Conservation (phyloP, 2,797 vertebrate genomes). For the Discoglossus pictus region DNA sequence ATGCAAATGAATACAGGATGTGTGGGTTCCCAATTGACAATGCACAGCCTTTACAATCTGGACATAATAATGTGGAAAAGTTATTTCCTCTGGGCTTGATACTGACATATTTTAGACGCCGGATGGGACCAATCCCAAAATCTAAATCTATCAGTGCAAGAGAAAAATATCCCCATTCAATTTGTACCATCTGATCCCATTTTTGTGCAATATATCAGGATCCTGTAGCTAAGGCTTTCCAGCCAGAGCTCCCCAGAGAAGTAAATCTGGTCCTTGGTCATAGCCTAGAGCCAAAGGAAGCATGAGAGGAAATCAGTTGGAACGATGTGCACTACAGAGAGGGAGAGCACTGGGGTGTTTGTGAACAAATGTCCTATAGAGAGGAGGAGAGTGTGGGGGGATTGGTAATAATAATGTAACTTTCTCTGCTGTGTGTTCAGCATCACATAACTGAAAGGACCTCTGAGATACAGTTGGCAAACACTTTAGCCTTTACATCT, state of each 20-base stretch:
- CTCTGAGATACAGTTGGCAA: too few species aligned
- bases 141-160: constrained; percentile 53
- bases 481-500: too few species aligned
- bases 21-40: constrained; percentile 49
- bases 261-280: constrained; percentile 9
- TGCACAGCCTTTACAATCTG: constrained; percentile 57
- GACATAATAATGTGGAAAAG: constrained; percentile 60
- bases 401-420: not conserved
- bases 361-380: not conserved
- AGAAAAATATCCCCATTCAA: constrained; percentile 21
- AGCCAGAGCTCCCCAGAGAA: constrained; percentile 13
- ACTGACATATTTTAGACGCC: constrained; percentile 54
- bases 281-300: constrained; percentile 10
- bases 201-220: constrained; percentile 35
- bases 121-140: constrained; percentile 58
- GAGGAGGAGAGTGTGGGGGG: not conserved
- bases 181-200: constrained; percentile 39
- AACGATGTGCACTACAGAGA: constrained; percentile 14
- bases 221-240: constrained; percentile 17
- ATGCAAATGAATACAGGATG: constrained; percentile 53
- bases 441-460: too few species aligned
- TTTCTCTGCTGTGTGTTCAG: too few species aligned
- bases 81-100: constrained; percentile 55
- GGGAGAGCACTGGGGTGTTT: not conserved
- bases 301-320: constrained; percentile 12